Evolutionary conservation across 2,113 vertebrate genomes (phyloP), one percentile per base, ranked within the genome.

Genomic region (Syngnathus scovelli): DNA sequence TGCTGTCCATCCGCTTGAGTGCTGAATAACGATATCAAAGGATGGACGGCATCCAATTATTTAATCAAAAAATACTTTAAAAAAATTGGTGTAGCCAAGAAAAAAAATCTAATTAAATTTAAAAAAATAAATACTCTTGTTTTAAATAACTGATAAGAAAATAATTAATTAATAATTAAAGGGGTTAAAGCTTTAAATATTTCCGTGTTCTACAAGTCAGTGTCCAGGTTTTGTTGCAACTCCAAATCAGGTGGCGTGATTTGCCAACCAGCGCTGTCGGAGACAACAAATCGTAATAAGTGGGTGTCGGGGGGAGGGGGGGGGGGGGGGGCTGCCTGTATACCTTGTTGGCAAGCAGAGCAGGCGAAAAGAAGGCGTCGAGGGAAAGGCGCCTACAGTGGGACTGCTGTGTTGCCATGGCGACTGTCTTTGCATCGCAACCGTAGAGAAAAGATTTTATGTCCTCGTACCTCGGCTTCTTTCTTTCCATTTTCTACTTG

Each of bases 401-500:
- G 82, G 78, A 78, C 86, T 83, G 84, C 87, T 87, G 85, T 83
- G 91, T 92, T 92, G 88, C 90, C 87, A 92, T 91, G 80, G 89
- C 23, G 81, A 92, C 88, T 86, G 85, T 74, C 84, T 89, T 90
- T 88, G 87, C 90, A 91, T 91, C 89, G 81, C 87, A 86, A 90
- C 82, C 39, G 85, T 85, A 74, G 79, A 71, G 78, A 65, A 69
- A 66, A 78, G 78, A 80, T 79, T 78, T 52, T 43, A 23, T 27
- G 12, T 70, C 63, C 67, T 61, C 68, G 61, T 70, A 48, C 43
- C 33, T 62, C 12, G 4, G 44, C 44, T 46, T 37, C 4, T 13
- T 76, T 27, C 64, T 49, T 71, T 70, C 48, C 41, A 44, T n/a
- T 54, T 52, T 56, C 52, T 52, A 54, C 49, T 70, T 71, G 61